These are phyloP conservation scores for Geophilus truncorum DNA, from an alignment of 2,888 invertebrate species.

Conservation along the genomic window DNA sequence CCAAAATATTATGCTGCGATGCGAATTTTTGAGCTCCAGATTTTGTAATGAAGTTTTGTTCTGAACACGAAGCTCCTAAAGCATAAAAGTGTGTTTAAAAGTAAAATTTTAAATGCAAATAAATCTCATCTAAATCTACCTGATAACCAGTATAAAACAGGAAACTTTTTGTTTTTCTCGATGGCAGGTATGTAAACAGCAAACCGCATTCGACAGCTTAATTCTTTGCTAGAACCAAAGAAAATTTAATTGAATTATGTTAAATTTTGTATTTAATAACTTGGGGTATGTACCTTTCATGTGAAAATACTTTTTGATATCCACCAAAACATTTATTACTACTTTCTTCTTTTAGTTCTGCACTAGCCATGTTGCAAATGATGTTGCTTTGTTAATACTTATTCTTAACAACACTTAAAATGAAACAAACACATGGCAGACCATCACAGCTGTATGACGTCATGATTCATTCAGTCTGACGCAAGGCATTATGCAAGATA, in stretches of 20 bases:
- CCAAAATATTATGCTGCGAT: conserved; percentile 72
- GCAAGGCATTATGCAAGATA: too few species aligned
- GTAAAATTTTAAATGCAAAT: neutral
- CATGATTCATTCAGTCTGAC: too few species aligned
- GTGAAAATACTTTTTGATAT: conserved; percentile 74
- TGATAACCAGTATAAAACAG: conserved; percentile 85
- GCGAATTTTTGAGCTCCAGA: conserved; percentile 92
- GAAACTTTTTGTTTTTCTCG: conserved; percentile 57
- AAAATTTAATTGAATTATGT: neutral
- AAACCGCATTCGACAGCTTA: conserved; percentile 89
- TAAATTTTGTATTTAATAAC: too few species aligned
- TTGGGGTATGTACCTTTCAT: conserved; percentile 63
- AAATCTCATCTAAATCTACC: conserved; percentile 47
- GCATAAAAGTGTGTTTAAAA: too few species aligned
- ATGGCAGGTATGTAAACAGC: conserved; percentile 83
- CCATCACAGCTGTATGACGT: too few species aligned
- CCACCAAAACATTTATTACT: conserved; percentile 72
- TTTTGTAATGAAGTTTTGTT: conserved; percentile 93
- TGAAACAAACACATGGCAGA: too few species aligned
- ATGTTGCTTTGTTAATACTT: too few species aligned
- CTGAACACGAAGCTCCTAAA: conserved; percentile 61
- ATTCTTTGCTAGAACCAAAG: conserved; percentile 55
- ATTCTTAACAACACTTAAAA: too few species aligned
- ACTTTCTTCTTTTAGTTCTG: conserved; percentile 34
- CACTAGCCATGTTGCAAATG: neutral